phyloP scores from a whole-genome alignment of 2,113 vertebrate species.

The Ginglymostoma cirratum region DNA sequence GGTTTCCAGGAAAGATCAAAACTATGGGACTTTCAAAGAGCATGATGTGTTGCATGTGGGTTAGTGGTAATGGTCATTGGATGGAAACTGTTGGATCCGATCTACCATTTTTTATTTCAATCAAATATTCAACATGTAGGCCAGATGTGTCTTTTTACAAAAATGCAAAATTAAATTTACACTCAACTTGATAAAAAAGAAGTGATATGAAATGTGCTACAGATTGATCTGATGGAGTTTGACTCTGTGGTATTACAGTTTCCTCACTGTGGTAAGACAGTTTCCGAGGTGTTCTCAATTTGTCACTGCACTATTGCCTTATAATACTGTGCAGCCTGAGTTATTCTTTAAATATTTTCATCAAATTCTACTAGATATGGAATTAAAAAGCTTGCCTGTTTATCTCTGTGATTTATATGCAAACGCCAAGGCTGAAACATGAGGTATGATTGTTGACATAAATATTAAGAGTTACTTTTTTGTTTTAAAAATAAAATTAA shows the following conservation, averaged over 20 bases:
- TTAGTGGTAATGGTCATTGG: background rate
- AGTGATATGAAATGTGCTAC: background rate
- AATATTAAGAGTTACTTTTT: background rate
- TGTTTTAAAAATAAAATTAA: background rate
- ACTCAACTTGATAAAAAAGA: background rate
- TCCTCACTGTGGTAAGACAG: background rate
- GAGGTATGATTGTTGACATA: background rate
- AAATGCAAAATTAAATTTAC: background rate
- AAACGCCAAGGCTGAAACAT: background rate
- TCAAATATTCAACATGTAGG: background rate
- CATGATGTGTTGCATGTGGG: background rate
- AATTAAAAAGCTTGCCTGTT: background rate
- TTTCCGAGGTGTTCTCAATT: background rate
- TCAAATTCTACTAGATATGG: background rate
- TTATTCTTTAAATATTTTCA: background rate
- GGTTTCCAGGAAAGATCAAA: background rate
- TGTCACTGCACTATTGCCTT: background rate
- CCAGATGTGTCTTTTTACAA: background rate
- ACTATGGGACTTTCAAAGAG: background rate
- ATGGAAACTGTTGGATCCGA: background rate
- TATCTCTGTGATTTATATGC: background rate
- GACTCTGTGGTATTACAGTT: background rate
- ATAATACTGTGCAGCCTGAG: background rate
- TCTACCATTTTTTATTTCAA: background rate
- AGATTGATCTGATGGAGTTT: background rate